These are phyloP conservation scores for Epizoanthus fatuus DNA, from an alignment of 92 coral and sea anemone species.

Conservation along the genomic window DNA sequence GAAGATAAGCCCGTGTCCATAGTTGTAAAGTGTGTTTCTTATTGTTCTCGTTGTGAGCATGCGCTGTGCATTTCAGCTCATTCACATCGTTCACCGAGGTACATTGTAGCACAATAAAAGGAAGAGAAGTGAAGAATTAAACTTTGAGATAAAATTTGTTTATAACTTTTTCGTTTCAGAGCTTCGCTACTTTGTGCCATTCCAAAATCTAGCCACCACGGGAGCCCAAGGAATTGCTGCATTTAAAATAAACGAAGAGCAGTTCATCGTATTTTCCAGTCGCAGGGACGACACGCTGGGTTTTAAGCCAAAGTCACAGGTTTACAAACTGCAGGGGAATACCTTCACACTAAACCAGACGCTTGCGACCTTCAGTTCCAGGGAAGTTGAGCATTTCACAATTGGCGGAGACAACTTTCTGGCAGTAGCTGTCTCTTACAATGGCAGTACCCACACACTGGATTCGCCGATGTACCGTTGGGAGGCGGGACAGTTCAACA, in stretches of 20 bases:
- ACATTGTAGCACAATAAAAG: too few relatives aligned
- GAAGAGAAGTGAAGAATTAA: too few relatives aligned
- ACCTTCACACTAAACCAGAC: background rate
- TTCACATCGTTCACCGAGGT: too few relatives aligned
- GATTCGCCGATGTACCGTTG: slow-evolving; percentile 1
- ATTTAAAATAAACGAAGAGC: too few relatives aligned
- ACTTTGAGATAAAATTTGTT: too few relatives aligned
- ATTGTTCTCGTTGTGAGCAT: too few relatives aligned
- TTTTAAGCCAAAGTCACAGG: background rate
- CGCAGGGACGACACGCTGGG: background rate
- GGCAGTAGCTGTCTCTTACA: background rate
- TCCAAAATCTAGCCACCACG: background rate
- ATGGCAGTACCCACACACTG: background rate
- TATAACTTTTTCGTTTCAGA: background rate
- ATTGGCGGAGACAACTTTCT: background rate
- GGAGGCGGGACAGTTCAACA: background rate
- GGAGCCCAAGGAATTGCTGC: background rate
- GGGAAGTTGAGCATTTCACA: background rate
- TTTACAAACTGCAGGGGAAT: background rate
- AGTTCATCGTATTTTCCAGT: background rate
- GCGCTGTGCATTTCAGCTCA: too few relatives aligned
- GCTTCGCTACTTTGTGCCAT: background rate
- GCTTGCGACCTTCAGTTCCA: background rate
- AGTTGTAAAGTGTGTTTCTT: too few relatives aligned
- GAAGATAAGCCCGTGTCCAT: too few relatives aligned